Conservation (phyloP, 2,797 vertebrate species). For the Poliocrania exsul region DNA sequence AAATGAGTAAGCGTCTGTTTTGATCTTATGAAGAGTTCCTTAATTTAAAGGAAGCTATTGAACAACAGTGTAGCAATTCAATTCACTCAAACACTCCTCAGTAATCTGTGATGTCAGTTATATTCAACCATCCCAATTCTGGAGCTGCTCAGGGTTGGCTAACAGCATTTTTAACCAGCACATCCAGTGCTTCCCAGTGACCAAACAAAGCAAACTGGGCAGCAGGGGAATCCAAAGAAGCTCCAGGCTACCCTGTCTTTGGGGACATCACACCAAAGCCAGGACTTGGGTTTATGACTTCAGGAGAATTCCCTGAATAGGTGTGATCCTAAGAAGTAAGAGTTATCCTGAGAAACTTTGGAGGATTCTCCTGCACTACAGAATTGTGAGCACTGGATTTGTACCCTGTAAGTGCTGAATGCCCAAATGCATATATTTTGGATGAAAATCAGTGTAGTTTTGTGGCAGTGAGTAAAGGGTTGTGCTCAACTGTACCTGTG, state of each 20-base stretch:
- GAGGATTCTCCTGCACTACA: fast-evolving
- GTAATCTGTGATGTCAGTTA: background rate
- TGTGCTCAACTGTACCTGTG: background rate
- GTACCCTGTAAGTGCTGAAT: background rate
- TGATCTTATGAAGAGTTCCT: slow-evolving; percentile 33
- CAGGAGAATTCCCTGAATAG: background rate
- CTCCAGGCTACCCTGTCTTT: background rate
- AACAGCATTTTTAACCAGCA: background rate
- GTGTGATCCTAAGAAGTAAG: background rate
- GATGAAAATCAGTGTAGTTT: background rate
- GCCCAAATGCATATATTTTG: background rate
- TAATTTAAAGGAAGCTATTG: background rate
- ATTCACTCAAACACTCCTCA: background rate
- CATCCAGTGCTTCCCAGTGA: background rate
- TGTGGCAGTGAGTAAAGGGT: background rate
- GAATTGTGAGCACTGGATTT: background rate
- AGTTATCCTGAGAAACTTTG: background rate
- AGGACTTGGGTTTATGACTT: background rate
- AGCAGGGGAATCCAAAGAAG: background rate
- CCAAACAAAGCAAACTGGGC: background rate
- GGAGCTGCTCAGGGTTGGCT: background rate
- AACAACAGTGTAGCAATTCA: slow-evolving; percentile 23
- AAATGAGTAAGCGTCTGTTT: slow-evolving; percentile 3
- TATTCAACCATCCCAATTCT: background rate
- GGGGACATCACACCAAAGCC: background rate